Evolutionary conservation across 1,140 invertebrate species (phyloP), one percentile per base, ranked within the genome.

Genomic region (Linepithema humile): DNA sequence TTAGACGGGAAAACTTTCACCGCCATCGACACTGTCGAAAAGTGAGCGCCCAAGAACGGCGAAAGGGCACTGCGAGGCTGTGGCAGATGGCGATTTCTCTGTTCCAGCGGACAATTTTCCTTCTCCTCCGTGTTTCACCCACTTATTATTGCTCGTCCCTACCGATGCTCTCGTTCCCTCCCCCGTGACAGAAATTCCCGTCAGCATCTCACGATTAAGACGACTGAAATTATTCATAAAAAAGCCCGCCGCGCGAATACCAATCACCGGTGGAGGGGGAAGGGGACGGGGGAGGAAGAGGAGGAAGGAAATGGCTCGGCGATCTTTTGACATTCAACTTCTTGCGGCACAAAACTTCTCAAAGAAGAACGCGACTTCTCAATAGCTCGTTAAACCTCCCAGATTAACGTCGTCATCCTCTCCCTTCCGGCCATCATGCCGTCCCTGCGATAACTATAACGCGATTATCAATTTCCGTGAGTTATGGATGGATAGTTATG

Each of bases 211-310:
- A 5, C 62, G 48, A 78, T 78, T 78, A 78, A 78, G 17, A 40
- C 17, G 75, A 55, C 62, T 40, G 23, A 15, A 40, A 70, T 80
- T 80, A 70, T 78, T 80, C 75, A 80, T 80, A 67, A 55, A 32
- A 50, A 55, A 55, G 17, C n/a, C 12, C 32, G 62, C 29, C 12
- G 23, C 48, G 64, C 26, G 62, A 78, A 69, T 78, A 40, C 15
- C 75, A 69, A 69, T 78, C 32, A 35, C 38, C 75, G 75, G n/a
- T n/a, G n/a, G n/a, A n/a, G n/a, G n/a, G n/a, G n/a, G n/a, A n/a
- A n/a, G n/a, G n/a, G n/a, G n/a, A n/a, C n/a, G n/a, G n/a, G n/a
- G n/a, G n/a, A n/a, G n/a, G n/a, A n/a, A n/a, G n/a, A n/a, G n/a
- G n/a, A n/a, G n/a, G n/a, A n/a, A 17, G 35, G 69, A 69, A 77